A percentile compares a stretch with the other conserved stretches of the same genome.
These are phyloP conservation scores for Portunus trituberculatus DNA, from an alignment of 1,140 invertebrate genomes.

Conservation along the genomic window DNA sequence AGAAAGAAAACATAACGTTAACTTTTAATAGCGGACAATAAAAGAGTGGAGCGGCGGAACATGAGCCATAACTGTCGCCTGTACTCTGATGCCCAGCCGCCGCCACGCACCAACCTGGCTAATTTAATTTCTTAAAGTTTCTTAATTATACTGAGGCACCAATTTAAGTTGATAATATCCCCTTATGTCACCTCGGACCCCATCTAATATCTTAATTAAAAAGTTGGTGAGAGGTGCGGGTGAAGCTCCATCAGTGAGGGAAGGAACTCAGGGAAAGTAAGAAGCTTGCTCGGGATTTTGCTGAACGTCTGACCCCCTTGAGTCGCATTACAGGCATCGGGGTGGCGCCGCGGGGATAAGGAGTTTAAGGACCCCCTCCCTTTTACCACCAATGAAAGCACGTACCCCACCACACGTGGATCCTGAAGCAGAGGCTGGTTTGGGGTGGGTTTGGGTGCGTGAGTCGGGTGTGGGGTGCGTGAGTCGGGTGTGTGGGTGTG, in stretches of 20 bases:
- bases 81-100: neutral
- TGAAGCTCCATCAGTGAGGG: neutral
- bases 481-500: too few species aligned
- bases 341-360: too few species aligned
- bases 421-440: too few species aligned
- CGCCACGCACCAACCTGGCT: neutral
- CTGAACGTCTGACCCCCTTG: too few species aligned
- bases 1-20: neutral
- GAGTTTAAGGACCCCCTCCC: too few species aligned
- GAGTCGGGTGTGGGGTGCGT: too few species aligned
- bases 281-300: too few species aligned
- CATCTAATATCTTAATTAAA: constrained; percentile 5
- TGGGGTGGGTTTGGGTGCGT: too few species aligned
- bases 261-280: too few species aligned
- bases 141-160: constrained; percentile 11
- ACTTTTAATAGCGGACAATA: neutral
- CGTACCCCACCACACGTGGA: too few species aligned
- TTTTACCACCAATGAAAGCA: too few species aligned
- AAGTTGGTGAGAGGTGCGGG: neutral
- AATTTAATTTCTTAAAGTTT: constrained; percentile 25
- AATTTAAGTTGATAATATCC: constrained; percentile 12
- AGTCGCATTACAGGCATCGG: too few species aligned
- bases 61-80: neutral
- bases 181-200: neutral
- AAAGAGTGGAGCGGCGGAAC: neutral